phyloP scores from a whole-genome alignment of 2,888 invertebrate species.

The Zaprionus lineosus region DNA sequence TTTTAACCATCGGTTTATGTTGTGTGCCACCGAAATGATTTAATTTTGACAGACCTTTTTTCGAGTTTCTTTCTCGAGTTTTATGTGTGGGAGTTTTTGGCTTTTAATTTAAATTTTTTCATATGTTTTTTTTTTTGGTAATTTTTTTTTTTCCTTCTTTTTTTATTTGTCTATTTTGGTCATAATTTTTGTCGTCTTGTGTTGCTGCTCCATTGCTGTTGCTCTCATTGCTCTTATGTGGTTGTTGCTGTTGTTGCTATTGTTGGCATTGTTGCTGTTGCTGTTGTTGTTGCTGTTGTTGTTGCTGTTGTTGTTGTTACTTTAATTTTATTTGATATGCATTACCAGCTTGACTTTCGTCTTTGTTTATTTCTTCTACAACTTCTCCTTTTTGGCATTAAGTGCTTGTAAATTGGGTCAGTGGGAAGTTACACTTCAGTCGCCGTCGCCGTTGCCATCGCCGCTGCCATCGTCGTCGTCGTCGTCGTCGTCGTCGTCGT shows the following conservation, averaged over 20 bases:
- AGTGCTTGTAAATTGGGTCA: constrained; percentile 80
- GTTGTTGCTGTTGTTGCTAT: constrained; percentile 41
- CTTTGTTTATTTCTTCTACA: constrained; percentile 78
- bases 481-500: constrained; percentile 29
- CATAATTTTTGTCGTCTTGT: constrained; percentile 79
- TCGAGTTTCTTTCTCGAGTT: constrained; percentile 74
- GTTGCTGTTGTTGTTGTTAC: constrained; percentile 41
- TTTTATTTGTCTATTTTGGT: constrained; percentile 72
- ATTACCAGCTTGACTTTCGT: constrained; percentile 77
- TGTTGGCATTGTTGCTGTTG: no score
- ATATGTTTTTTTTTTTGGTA: constrained; percentile 21
- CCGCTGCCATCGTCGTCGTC: constrained; percentile 9
- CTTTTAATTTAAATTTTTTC: constrained; percentile 77
- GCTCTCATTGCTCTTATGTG: constrained; percentile 22
- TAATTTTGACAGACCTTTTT: constrained; percentile 79
- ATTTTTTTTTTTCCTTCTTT: constrained; percentile 51
- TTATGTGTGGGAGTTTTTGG: constrained; percentile 78
- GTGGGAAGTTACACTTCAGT: constrained; percentile 81
- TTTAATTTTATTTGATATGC: constrained; percentile 79
- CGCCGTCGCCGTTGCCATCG: constrained; percentile 24
- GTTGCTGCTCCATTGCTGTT: constrained; percentile 55
- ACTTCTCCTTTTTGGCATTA: constrained; percentile 79
- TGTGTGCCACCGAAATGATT: constrained; percentile 79
- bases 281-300: constrained; percentile 30
- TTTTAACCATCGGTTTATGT: constrained; percentile 80